Base-by-base conservation (phyloP, 2,888 invertebrate species). In the Lycia hirtaria region DNA sequence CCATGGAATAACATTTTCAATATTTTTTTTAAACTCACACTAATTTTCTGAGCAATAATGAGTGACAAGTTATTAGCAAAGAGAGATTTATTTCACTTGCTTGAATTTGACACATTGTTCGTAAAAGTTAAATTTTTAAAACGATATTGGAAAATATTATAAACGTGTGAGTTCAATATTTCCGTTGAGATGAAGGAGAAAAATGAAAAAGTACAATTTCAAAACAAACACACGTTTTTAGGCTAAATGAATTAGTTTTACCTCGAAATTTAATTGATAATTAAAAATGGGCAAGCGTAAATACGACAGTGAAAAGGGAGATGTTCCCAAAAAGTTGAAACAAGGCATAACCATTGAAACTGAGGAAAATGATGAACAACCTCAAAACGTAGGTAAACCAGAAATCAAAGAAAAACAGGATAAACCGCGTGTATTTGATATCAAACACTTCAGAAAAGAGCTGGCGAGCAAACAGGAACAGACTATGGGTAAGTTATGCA, bases 361-460 rank as follows among this genome's bases (percentile, higher is more conserved):
- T 19, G 48, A 62, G 35, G 58, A 58, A 12, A 69, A 64, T 10
- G 41, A 58, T 6, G 69, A 72, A 67, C 80, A 85, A 85, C 81
- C 84, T 80, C 80, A 81, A 81, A 80, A 68, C 62, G 66, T 72
- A 60, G 37, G 22, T 6, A 57, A 49, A 7, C 3, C 45, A 3
- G 40, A 48, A 43, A 48, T 47, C 48, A 48, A 38, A 2, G 53
- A 56, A 12, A 69, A 65, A 52, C 67, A 64, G 53, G n/a, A 72
- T 24, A 64, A 70, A 60, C 64, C 82, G 54, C 71, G 69, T 15
- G 79, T 71, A 66, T 94, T 94, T 71, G 93, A 94, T 75, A 86
- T 94, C 56, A 92, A 93, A 79, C 89, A 93, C 60, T 94, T 95
- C 59, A 89, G 94, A 0, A 93, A 91, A 67, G 93, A 93, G 62